Percentiles rank a stretch among this genome's conserved stretches.
Conservation (phyloP, 1,140 invertebrate genomes). For the Gonioctena quinquepunctata region DNA sequence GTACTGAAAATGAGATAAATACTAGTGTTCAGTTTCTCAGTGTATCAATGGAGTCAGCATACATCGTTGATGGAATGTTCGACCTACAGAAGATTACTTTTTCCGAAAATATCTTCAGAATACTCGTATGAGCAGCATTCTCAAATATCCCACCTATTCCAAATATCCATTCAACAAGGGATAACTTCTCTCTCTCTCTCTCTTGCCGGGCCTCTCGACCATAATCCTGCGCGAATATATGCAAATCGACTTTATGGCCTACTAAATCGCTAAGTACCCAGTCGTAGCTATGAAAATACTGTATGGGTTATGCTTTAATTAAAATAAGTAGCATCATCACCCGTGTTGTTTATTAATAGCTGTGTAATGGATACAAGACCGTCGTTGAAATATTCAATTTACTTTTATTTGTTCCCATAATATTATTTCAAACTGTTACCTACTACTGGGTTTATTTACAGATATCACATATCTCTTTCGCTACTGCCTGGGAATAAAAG, state of each 20-base stretch:
- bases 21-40: too few relatives aligned
- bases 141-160: neutral
- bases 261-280: conserved; percentile 6
- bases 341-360: conserved; percentile 10
- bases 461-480: neutral
- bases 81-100: too few relatives aligned
- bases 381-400: conserved; percentile 1
- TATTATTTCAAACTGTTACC: neutral
- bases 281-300: conserved; percentile 1
- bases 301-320: conserved; percentile 1
- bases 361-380: neutral
- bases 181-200: neutral
- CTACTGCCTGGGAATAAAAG: too few relatives aligned
- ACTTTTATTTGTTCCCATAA: conserved; percentile 4
- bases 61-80: too few relatives aligned
- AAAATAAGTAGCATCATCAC: conserved; percentile 10
- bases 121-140: neutral
- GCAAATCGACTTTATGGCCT: conserved; percentile 8
- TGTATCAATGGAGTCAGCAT: too few relatives aligned
- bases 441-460: neutral
- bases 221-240: neutral
- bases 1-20: too few relatives aligned
- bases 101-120: neutral
- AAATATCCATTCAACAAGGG: neutral
- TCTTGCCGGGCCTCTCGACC: neutral